Percentiles rank a stretch among this genome's conserved stretches.
These are phyloP conservation scores for Malthinus seriepunctatus DNA, from an alignment of 2,888 invertebrate genomes.

Conservation along the genomic window DNA sequence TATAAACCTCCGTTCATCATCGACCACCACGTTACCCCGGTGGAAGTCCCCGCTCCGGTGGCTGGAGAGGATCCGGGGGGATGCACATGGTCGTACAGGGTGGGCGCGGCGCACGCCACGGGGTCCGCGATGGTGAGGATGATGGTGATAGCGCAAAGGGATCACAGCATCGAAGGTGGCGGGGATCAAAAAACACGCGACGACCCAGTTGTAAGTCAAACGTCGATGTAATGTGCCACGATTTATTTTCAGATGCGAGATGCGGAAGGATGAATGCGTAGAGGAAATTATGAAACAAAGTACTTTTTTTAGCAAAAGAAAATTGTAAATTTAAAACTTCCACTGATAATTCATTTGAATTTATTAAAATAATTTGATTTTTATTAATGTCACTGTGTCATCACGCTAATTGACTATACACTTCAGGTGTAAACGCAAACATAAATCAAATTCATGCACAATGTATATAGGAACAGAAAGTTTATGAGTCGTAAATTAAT, in stretches of 20 bases:
- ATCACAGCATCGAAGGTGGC: conserved; percentile 48
- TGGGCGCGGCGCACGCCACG: conserved; percentile 77
- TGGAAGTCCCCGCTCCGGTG: conserved; percentile 81
- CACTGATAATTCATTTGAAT: conserved; percentile 8
- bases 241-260: conserved; percentile 10
- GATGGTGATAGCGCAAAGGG: conserved; percentile 55
- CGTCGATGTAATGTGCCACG: conserved; percentile 38
- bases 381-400: conserved; percentile 32
- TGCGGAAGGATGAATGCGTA: conserved; percentile 23
- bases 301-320: conserved; percentile 13
- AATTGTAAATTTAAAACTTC: conserved; percentile 8
- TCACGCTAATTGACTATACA: conserved; percentile 34
- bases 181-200: conserved; percentile 26
- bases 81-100: conserved; percentile 82
- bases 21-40: conserved; percentile 84
- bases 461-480: conserved; percentile 39
- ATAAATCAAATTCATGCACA: conserved; percentile 43
- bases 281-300: conserved; percentile 29
- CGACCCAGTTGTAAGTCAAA: conserved; percentile 35
- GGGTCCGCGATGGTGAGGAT: conserved; percentile 71
- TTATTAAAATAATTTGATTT: neutral
- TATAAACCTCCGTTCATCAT: conserved; percentile 84
- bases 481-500: conserved; percentile 50
- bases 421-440: conserved; percentile 40
- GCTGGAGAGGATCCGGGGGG: conserved; percentile 74